phyloP scores from a whole-genome alignment of 2,888 invertebrate species.

The Mythimna vitellina region DNA sequence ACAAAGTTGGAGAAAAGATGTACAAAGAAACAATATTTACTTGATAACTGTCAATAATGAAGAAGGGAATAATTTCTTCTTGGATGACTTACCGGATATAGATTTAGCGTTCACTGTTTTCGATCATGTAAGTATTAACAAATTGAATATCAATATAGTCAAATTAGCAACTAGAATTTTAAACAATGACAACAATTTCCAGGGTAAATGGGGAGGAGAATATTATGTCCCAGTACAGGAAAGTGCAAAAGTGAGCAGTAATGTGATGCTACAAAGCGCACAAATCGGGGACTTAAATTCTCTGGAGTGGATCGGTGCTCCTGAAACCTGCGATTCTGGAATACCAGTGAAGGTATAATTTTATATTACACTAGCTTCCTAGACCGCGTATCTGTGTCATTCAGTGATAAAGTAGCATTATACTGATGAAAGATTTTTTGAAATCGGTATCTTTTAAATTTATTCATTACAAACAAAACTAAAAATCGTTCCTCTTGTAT shows the following conservation, averaged over 20 bases:
- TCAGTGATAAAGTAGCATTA: no score
- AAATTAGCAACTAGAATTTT: background rate
- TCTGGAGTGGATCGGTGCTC: constrained; percentile 46
- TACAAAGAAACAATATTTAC: constrained; percentile 67
- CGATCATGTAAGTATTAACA: constrained; percentile 66
- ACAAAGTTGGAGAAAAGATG: constrained; percentile 68
- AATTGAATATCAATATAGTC: background rate
- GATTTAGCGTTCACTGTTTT: constrained; percentile 72
- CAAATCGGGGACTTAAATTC: constrained; percentile 46
- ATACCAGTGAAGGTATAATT: constrained; percentile 49
- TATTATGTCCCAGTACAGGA: constrained; percentile 63
- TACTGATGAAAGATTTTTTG: no score
- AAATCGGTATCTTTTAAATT: no score
- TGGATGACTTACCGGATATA: constrained; percentile 70
- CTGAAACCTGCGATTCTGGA: constrained; percentile 26
- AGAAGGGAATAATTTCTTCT: constrained; percentile 60
- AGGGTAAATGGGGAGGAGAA: constrained; percentile 70
- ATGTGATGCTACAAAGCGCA: constrained; percentile 61
- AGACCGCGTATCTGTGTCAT: no score
- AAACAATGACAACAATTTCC: constrained; percentile 2
- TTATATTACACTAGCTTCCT: background rate
- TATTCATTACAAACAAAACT: no score
- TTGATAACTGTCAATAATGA: constrained; percentile 72
- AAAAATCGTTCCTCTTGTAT: no score
- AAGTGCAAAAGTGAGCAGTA: constrained; percentile 35